phyloP scores from a whole-genome alignment of 2,888 invertebrate species.

The Acleris laterana region DNA sequence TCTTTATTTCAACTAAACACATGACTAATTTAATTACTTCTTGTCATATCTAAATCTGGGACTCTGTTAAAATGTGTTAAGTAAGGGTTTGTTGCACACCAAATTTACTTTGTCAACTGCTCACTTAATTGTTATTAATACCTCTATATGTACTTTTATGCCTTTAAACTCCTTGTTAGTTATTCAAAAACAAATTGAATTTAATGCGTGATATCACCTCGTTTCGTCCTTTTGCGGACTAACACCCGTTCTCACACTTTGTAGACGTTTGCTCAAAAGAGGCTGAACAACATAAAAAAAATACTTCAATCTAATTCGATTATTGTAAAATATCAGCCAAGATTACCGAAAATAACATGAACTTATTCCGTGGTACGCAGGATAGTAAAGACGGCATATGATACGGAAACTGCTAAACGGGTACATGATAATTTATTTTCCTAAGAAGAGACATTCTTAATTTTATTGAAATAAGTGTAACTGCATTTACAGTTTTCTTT shows the following conservation, averaged over 20 bases:
- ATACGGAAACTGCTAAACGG: too few relatives aligned
- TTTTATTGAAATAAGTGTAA: too few relatives aligned
- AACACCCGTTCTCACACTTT: not conserved
- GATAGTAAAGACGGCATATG: too few relatives aligned
- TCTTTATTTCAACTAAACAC: not conserved
- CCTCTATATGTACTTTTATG: conserved; percentile 4
- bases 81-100: conserved; percentile 6
- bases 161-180: conserved; percentile 10
- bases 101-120: conserved; percentile 1
- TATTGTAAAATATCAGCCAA: too few relatives aligned
- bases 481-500: too few relatives aligned
- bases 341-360: too few relatives aligned
- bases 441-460: too few relatives aligned
- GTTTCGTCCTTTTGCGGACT: conserved; percentile 7
- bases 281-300: not conserved
- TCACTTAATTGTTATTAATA: conserved; percentile 10
- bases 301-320: too few relatives aligned
- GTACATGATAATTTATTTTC: too few relatives aligned
- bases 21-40: conserved; percentile 11
- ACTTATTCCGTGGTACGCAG: too few relatives aligned
- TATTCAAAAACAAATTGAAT: conserved; percentile 4
- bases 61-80: conserved; percentile 14
- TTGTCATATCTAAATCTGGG: not conserved
- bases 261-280: not conserved
- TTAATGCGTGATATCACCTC: not conserved